Base-by-base conservation (phyloP, 2,888 invertebrate genomes). In the Cetonia aurata region DNA sequence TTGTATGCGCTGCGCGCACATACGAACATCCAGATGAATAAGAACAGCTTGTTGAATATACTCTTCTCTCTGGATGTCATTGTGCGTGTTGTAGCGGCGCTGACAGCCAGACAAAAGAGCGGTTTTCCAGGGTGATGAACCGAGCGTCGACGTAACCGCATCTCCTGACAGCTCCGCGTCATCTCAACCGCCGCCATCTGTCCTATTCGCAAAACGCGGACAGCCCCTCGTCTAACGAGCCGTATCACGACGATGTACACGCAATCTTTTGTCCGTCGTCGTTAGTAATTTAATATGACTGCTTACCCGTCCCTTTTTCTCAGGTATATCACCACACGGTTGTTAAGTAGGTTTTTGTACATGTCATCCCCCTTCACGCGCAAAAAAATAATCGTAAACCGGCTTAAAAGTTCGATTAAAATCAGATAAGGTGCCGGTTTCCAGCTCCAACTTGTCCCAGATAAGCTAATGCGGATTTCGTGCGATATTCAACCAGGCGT, bases 61-160 rank as follows among this genome's bases (percentile, higher is more conserved):
- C 41, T 50, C 50, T 50, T 17, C 60, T 60, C 15, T 37, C 79
- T 77, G 75, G 77, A 81, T 80, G 81, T 82, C 81, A 81, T 81
- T 81, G 81, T 79, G 80, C 79, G 81, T 79, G 80, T 79, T 78
- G 80, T 80, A 80, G 37, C 37, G 8, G 37, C 75, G 83, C 79
- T 82, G 83, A 83, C 83, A 83, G 80, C 75, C 77, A 80, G 81
- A 84, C 83, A 83, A 83, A 83, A 81, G 80, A 81, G 82, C 81
- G 83, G 83, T 83, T 83, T 83, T 83, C 83, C 83, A 82, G 83
- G 81, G 83, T 82, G 83, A 82, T 82, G 83, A 81, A 82, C 82
- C 80, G 79, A 82, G 81, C 82, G 81, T 82, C 81, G 81, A 81
- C 50, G 62, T 50, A 65, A 65, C 62, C 62, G 33, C 62, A 65